phyloP scores from a whole-genome alignment of 2,113 vertebrate genomes.

The Stegostoma tigrinum region DNA sequence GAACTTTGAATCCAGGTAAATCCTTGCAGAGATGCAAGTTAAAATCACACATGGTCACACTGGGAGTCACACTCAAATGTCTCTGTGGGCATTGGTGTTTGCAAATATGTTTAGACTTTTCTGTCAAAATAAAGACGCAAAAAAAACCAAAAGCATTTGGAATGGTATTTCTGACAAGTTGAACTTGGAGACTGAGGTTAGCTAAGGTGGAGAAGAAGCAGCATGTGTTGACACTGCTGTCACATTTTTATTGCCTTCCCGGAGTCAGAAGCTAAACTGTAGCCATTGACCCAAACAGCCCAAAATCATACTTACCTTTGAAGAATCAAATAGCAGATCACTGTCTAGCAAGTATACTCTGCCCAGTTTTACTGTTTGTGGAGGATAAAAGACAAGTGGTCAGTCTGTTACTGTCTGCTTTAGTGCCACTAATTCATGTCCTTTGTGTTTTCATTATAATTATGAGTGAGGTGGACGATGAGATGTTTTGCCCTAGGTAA shows the following conservation, averaged over 20 bases:
- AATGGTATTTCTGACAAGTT: neutral
- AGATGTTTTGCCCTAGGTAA: neutral
- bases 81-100: neutral
- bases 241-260: neutral
- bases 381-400: neutral
- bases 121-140: conserved; percentile 2
- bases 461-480: neutral
- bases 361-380: neutral
- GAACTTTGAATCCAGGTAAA: neutral
- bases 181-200: neutral
- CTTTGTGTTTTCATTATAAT: neutral
- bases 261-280: neutral
- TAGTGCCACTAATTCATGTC: neutral
- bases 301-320: neutral
- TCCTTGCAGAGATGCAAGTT: neutral
- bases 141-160: neutral
- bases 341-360: neutral
- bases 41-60: neutral
- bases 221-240: neutral
- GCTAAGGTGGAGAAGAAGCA: neutral
- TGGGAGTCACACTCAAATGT: neutral
- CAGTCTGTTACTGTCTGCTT: neutral
- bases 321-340: neutral
- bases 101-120: neutral
- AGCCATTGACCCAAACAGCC: neutral